A percentile compares a stretch with the other conserved stretches of the same genome.
Conservation (phyloP, 2,888 invertebrate species). For the Tuta absoluta region DNA sequence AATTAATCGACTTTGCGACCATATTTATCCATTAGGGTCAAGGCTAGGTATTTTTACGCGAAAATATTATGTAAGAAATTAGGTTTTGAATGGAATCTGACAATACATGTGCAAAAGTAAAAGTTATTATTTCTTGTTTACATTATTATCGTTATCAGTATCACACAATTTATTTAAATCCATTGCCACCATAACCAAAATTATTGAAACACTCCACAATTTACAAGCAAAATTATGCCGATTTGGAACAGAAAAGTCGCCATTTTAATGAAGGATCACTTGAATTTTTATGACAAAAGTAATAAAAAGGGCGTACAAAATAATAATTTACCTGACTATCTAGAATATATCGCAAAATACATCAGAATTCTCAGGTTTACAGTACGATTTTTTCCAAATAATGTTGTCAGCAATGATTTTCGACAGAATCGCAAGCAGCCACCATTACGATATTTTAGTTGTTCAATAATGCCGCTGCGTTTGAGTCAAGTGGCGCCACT, state of each 20-base stretch:
- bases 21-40: no score
- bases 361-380: constrained; percentile 68
- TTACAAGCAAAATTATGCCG: neutral
- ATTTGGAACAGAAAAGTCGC: constrained; percentile 35
- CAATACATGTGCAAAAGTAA: neutral
- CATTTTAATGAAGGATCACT: constrained; percentile 39
- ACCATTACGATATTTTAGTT: constrained; percentile 63
- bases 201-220: neutral
- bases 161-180: constrained; percentile 43
- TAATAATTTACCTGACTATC: neutral
- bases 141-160: constrained; percentile 39
- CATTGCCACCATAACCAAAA: constrained; percentile 47
- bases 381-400: constrained; percentile 57
- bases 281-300: neutral
- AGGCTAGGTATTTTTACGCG: no score
- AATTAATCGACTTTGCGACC: no score
- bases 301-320: no score
- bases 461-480: neutral
- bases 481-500: neutral
- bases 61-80: no score
- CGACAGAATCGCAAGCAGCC: constrained; percentile 62
- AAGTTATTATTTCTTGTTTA: constrained; percentile 40
- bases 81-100: no score
- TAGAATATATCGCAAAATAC: constrained; percentile 26
- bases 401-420: constrained; percentile 77